A percentile compares a stretch with the other conserved stretches of the same genome.
Evolutionary conservation across 2,888 invertebrate genomes (phyloP).

Genomic region (Drosophila melanosoma): DNA sequence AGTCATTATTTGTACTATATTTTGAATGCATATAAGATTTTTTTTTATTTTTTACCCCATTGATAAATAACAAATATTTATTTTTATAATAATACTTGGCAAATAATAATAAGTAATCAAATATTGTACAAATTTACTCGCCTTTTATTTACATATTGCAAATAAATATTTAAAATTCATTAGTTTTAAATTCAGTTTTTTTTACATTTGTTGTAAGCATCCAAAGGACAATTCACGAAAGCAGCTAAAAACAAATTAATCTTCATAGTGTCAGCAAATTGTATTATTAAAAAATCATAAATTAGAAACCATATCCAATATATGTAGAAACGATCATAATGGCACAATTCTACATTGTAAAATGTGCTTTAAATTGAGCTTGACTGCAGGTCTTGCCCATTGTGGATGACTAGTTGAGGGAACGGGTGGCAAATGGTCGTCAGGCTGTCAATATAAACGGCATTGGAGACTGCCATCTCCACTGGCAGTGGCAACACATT

Average conservation of each 20-base stretch:
- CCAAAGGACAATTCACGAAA: too few relatives aligned
- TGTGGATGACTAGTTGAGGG: slow-evolving; percentile 12
- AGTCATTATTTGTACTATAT: too few relatives aligned
- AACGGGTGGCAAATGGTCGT: slow-evolving; percentile 41
- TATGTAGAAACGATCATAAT: background rate
- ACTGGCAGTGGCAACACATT: slow-evolving; percentile 65
- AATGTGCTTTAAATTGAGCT: slow-evolving; percentile 1
- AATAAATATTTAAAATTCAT: background rate
- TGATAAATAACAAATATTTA: background rate
- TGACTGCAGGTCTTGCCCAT: background rate
- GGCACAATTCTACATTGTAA: background rate
- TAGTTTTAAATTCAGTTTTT: background rate
- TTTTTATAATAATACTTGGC: background rate
- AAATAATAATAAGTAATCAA: background rate
- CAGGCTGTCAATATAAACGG: slow-evolving; percentile 67
- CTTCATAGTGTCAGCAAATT: background rate
- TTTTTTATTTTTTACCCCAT: too few relatives aligned
- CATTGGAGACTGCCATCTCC: slow-evolving; percentile 43
- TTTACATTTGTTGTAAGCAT: too few relatives aligned
- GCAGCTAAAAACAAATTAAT: background rate
- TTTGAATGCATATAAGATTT: background rate
- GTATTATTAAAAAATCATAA: background rate
- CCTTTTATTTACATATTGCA: background rate
- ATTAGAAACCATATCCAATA: background rate
- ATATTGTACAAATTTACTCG: background rate